Percentiles rank a stretch among this genome's conserved stretches.
These are phyloP conservation scores for Pseudolaguvia tuberculata DNA, from an alignment of 2,113 vertebrate genomes.

Conservation along the genomic window DNA sequence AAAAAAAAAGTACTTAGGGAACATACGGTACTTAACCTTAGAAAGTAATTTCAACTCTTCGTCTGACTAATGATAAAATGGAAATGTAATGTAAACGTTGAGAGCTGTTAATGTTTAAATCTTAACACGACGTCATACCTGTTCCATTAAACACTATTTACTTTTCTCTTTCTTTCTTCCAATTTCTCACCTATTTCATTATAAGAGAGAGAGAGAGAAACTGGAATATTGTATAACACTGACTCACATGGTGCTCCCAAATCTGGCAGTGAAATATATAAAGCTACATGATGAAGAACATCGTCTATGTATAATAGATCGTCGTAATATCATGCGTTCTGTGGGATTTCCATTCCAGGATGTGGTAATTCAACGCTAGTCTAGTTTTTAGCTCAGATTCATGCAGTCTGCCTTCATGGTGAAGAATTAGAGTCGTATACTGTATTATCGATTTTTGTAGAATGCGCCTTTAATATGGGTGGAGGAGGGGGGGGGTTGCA, in stretches of 20 bases:
- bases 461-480: constrained; percentile 3
- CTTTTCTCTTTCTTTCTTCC: too few species aligned
- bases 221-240: constrained; percentile 1
- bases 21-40: neutral
- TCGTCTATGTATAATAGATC: constrained; percentile 18
- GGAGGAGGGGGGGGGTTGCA: neutral
- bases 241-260: constrained; percentile 6
- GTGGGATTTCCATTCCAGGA: neutral
- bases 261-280: constrained; percentile 18
- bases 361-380: constrained; percentile 15
- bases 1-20: too few species aligned
- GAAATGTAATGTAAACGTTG: neutral
- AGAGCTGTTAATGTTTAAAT: constrained; percentile 1
- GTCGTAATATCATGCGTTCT: constrained; percentile 13
- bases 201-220: neutral
- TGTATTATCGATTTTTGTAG: constrained; percentile 8
- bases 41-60: too few species aligned
- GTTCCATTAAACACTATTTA: constrained; percentile 5
- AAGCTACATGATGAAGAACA: constrained; percentile 16
- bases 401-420: constrained; percentile 8
- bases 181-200: neutral
- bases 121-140: neutral
- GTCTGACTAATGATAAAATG: neutral
- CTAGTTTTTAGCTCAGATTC: constrained; percentile 13
- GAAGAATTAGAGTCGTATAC: constrained; percentile 11